These are phyloP conservation scores for Callaeas wilsoni DNA, from an alignment of 2,113 vertebrate genomes.

Conservation along the genomic window DNA sequence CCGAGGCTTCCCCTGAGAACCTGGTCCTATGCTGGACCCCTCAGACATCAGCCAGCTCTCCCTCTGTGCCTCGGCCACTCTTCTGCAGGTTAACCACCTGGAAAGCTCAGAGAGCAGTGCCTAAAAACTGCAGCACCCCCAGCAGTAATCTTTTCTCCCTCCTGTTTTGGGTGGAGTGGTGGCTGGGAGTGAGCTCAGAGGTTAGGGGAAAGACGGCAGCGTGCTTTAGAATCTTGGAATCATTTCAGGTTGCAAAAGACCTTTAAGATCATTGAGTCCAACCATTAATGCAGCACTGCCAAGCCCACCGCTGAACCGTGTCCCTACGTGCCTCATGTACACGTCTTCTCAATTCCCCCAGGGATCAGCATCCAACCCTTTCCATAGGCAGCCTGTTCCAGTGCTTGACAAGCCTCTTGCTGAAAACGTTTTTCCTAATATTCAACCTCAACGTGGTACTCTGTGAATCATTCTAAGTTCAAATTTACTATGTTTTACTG, in stretches of 20 bases:
- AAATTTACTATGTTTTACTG: not conserved
- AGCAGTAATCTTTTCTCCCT: not conserved
- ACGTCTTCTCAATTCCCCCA: not conserved
- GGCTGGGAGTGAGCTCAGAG: not conserved
- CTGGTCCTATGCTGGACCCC: not conserved
- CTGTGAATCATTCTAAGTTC: not conserved
- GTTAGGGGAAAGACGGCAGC: not conserved
- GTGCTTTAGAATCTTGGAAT: not conserved
- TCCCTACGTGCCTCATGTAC: not conserved
- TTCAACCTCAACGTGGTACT: not conserved
- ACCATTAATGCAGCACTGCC: not conserved
- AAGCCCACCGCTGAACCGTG: not conserved
- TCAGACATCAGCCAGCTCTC: not conserved
- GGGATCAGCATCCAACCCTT: fast-evolving
- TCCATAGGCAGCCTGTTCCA: not conserved
- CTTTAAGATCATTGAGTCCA: fast-evolving
- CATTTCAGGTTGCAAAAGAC: not conserved
- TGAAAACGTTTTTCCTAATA: not conserved
- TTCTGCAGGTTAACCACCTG: not conserved
- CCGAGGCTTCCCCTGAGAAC: not conserved
- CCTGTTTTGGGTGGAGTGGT: not conserved
- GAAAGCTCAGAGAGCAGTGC: not conserved
- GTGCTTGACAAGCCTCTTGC: not conserved
- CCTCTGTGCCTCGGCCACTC: not conserved
- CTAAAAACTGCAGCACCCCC: not conserved